Conservation (phyloP, 2,113 vertebrate genomes). For the Baryphthengus martii region DNA sequence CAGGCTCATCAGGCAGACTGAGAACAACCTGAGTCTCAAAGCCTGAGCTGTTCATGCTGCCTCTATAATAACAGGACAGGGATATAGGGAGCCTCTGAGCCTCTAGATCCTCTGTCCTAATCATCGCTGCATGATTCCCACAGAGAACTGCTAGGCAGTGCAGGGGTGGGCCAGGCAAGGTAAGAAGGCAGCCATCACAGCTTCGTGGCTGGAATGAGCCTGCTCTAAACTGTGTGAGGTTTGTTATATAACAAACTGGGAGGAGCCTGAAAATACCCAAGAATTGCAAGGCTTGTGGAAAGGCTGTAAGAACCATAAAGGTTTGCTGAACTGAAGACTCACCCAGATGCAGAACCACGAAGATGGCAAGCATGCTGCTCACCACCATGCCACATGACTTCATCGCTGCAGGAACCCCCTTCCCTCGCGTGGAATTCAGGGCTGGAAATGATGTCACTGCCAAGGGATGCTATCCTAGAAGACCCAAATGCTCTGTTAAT, state of each 20-base stretch:
- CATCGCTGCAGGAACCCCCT: background rate
- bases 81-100: background rate
- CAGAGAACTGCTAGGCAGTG: background rate
- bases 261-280: background rate
- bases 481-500: background rate
- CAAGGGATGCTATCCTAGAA: background rate
- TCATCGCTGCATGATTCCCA: too few species aligned
- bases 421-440: accelerated
- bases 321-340: background rate
- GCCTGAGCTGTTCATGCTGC: background rate
- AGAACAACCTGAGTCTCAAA: background rate
- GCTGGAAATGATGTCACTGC: background rate
- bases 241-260: accelerated
- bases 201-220: background rate
- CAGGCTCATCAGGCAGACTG: background rate
- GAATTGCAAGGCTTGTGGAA: background rate
- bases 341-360: slow-evolving; percentile 32
- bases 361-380: accelerated
- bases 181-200: background rate
- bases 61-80: background rate
- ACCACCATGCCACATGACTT: accelerated
- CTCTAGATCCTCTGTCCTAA: background rate
- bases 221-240: background rate
- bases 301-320: background rate
- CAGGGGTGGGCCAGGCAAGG: background rate